Conservation (phyloP, 1,140 invertebrate species). For the Drosophila sturtevanti region DNA sequence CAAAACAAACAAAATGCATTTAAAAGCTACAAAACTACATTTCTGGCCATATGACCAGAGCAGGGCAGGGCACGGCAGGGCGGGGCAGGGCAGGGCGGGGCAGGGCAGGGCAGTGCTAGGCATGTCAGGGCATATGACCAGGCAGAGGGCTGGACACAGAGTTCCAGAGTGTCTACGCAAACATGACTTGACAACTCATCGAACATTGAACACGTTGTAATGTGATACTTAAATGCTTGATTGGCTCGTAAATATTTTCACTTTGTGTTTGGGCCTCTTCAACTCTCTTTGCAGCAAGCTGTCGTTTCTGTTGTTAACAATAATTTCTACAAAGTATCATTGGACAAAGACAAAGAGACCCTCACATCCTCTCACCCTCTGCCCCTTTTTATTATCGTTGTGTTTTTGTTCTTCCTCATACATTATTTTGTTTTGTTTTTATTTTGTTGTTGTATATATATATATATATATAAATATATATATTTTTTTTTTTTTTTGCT, state of each 20-base stretch:
- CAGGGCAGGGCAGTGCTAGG: conserved; percentile 11
- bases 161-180: conserved; percentile 48
- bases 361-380: too few species aligned
- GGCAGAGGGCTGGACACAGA: conserved; percentile 21
- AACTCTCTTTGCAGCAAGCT: conserved; percentile 30
- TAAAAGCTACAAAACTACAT: conserved; percentile 80
- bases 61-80: conserved; percentile 10
- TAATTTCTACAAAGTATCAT: conserved; percentile 82
- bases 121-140: too few species aligned
- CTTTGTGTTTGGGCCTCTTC: conserved; percentile 54
- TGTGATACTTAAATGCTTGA: conserved; percentile 83
- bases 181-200: conserved; percentile 83
- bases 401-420: conserved; percentile 8
- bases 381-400: too few species aligned
- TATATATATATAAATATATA: too few species aligned
- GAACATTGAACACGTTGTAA: conserved; percentile 83
- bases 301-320: conserved; percentile 80
- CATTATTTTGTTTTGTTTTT: neutral
- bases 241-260: conserved; percentile 83
- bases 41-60: conserved; percentile 43
- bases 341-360: too few species aligned
- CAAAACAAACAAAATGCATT: conserved; percentile 80
- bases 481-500: conserved; percentile 30
- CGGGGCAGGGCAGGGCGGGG: conserved; percentile 21
- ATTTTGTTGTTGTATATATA: too few species aligned